These are phyloP conservation scores for Cyclina sinensis DNA, from an alignment of 1,140 invertebrate genomes.

Conservation along the genomic window DNA sequence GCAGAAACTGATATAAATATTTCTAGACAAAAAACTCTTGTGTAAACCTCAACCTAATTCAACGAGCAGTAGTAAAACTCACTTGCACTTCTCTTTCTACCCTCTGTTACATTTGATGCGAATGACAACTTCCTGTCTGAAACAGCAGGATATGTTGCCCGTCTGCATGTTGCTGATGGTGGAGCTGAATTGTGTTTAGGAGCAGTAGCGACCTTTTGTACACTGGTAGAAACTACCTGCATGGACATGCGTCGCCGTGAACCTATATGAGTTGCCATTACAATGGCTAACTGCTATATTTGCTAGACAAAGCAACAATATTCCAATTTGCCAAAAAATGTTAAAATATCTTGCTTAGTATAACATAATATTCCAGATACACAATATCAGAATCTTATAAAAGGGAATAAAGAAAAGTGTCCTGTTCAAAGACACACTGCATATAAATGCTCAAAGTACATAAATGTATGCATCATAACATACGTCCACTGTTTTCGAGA, in stretches of 20 bases:
- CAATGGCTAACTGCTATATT: not conserved
- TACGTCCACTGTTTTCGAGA: too few species aligned
- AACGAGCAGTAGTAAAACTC: constrained; percentile 9
- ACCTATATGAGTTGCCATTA: not conserved
- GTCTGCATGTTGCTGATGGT: constrained; percentile 30
- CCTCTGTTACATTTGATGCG: not conserved
- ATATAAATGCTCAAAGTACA: too few species aligned
- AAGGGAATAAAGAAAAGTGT: not conserved
- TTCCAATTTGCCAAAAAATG: too few species aligned
- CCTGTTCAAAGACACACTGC: not conserved
- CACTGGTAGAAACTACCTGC: constrained; percentile 39
- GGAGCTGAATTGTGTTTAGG: constrained; percentile 61
- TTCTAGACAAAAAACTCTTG: too few species aligned
- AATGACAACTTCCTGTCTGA: constrained; percentile 26
- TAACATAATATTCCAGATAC: too few species aligned
- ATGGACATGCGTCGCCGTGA: constrained; percentile 49
- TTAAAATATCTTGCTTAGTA: too few species aligned
- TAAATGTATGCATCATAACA: too few species aligned
- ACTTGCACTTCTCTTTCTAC: constrained; percentile 47
- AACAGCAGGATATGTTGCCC: not conserved
- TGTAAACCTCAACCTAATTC: too few species aligned
- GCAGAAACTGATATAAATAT: too few species aligned
- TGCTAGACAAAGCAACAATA: too few species aligned
- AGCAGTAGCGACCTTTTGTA: not conserved
- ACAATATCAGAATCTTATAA: too few species aligned